Percentiles rank a stretch among this genome's conserved stretches.
Conservation (phyloP, 35 echinoderm and acorn worm species). For the Apostichopus californicus region DNA sequence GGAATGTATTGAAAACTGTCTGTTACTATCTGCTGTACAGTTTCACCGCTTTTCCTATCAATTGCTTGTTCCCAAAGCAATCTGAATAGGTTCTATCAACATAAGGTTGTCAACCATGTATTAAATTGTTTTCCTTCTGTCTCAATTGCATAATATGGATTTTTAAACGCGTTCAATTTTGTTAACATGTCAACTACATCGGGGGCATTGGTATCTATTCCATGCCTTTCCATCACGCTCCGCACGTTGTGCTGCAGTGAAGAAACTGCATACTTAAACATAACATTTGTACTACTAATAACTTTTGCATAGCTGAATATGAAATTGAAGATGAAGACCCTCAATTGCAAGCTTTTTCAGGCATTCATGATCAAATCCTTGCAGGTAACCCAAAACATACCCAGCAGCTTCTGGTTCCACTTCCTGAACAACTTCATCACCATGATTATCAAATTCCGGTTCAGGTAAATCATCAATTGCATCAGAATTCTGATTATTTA, state of each 20-base stretch:
- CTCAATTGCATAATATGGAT: conserved; percentile 12
- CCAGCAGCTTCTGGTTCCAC: neutral
- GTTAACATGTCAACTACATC: conserved; percentile 5
- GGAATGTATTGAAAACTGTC: conserved; percentile 65
- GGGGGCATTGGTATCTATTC: conserved; percentile 1
- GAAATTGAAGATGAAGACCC: neutral
- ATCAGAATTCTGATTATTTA: neutral
- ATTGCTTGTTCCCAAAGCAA: conserved; percentile 48
- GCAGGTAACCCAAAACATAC: neutral
- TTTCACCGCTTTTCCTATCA: conserved; percentile 18
- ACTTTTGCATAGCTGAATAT: conserved; percentile 1
- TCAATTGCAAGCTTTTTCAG: neutral
- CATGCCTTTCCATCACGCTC: neutral
- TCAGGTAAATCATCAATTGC: neutral
- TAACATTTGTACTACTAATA: conserved; percentile 13
- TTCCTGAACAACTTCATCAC: neutral
- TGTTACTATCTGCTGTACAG: conserved; percentile 31
- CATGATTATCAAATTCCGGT: neutral
- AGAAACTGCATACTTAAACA: conserved; percentile 14
- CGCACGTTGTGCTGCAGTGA: conserved; percentile 5
- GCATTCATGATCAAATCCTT: conserved; percentile 1
- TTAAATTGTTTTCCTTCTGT: neutral
- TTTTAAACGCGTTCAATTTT: neutral
- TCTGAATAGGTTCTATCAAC: neutral
- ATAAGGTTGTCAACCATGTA: conserved; percentile 15